Percentiles rank a stretch among this genome's conserved stretches.
Evolutionary conservation across 1,140 invertebrate genomes (phyloP).

Genomic region (Palaemon carinicauda): DNA sequence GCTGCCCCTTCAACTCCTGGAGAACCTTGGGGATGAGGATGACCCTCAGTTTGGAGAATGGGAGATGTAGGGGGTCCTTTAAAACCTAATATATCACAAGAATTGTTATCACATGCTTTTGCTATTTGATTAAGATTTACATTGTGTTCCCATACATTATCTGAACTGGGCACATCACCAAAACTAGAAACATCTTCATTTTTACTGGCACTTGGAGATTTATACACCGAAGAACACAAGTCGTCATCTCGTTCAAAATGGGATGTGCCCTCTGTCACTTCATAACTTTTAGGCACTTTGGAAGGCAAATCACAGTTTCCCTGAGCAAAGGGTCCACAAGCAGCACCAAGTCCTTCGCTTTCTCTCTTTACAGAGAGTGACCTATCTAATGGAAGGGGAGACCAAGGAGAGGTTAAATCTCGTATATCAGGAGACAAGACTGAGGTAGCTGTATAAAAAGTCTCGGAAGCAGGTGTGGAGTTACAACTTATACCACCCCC

Average conservation of each 20-base stretch:
- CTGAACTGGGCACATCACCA: not conserved
- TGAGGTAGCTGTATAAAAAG: conserved; percentile 54
- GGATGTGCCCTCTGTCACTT: not conserved
- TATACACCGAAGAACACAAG: conserved; percentile 6
- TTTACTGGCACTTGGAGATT: not conserved
- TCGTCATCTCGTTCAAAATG: conserved; percentile 19
- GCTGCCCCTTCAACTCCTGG: not conserved
- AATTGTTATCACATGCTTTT: not conserved
- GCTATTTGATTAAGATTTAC: not conserved
- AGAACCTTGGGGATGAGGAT: not conserved
- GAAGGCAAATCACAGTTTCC: not conserved
- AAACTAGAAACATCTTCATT: not conserved
- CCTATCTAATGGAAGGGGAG: conserved; percentile 40
- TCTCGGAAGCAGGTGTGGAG: conserved; percentile 53
- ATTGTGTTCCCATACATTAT: not conserved
- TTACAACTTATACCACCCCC: conserved; percentile 12
- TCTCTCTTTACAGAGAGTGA: conserved; percentile 6
- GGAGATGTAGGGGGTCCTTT: conserved; percentile 29
- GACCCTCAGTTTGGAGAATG: conserved; percentile 5
- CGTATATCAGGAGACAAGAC: conserved; percentile 41
- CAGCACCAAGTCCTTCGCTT: not conserved
- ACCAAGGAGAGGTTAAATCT: conserved; percentile 44
- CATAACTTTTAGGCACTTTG: conserved; percentile 27
- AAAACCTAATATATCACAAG: not conserved
- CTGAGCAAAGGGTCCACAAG: conserved; percentile 30